Percentiles rank a stretch among this genome's conserved stretches.
phyloP scores from a whole-genome alignment of 1,140 invertebrate species.

The Acromyrmex heyeri region DNA sequence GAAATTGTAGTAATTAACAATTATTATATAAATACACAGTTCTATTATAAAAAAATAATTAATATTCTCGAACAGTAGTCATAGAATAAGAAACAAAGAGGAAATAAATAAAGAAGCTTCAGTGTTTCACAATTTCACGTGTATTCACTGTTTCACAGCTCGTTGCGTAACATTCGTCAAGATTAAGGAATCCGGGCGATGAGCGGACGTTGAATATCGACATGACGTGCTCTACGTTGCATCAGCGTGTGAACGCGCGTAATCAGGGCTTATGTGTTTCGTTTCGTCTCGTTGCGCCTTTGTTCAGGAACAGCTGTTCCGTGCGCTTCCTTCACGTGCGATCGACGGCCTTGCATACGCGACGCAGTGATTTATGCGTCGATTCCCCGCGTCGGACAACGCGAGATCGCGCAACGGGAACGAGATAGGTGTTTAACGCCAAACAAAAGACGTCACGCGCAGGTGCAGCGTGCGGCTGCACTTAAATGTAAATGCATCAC shows the following conservation, averaged over 20 bases:
- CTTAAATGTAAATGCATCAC: neutral
- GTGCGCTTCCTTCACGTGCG: constrained; percentile 30
- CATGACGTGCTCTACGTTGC: constrained; percentile 17
- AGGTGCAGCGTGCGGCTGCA: neutral
- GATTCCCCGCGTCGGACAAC: constrained; percentile 34
- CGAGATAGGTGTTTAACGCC: constrained; percentile 1
- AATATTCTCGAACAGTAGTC: neutral
- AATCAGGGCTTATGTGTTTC: constrained; percentile 35
- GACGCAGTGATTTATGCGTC: constrained; percentile 48
- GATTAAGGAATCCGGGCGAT: constrained; percentile 19
- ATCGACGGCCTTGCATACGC: constrained; percentile 40
- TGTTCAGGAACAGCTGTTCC: constrained; percentile 51
- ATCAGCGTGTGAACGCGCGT: constrained; percentile 30
- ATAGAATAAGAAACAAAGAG: neutral
- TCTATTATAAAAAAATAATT: neutral
- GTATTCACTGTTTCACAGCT: neutral
- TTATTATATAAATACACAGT: neutral
- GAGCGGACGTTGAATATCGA: constrained; percentile 31
- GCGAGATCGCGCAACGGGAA: constrained; percentile 17
- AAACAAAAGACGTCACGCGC: constrained; percentile 19
- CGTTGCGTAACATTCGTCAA: neutral
- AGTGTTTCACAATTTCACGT: neutral
- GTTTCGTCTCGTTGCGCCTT: constrained; percentile 41
- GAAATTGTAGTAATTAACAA: neutral
- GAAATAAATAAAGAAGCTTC: neutral